Evolutionary conservation across 2,888 invertebrate genomes (phyloP).

Genomic region (Coelopa pilipes): DNA sequence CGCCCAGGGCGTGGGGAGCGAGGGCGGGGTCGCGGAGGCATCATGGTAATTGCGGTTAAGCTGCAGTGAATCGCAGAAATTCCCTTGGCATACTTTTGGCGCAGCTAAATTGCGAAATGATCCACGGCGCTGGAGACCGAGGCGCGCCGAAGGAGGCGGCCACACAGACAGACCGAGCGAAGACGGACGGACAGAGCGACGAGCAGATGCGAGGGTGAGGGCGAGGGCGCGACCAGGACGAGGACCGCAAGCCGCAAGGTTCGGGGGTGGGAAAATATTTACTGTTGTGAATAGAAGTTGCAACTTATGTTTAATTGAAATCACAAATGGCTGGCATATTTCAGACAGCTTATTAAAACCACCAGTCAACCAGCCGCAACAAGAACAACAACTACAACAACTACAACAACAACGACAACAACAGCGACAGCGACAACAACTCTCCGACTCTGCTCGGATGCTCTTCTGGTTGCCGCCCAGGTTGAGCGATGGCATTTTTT

Average conservation of each 20-base stretch:
- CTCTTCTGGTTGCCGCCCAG: not conserved
- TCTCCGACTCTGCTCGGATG: not conserved
- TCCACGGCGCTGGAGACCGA: not conserved
- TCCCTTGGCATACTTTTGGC: not conserved
- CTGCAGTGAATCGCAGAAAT: constrained; percentile 11
- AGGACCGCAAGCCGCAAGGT: no score
- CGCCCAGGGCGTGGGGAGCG: not conserved
- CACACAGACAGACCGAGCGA: no score
- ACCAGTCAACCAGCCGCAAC: no score
- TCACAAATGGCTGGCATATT: constrained; percentile 1
- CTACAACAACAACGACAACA: no score
- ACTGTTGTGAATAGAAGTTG: not conserved
- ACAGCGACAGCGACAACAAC: no score
- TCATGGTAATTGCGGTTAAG: constrained; percentile 24
- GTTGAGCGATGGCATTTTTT: constrained; percentile 1
- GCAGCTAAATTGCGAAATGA: not conserved
- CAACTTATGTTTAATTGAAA: constrained; percentile 1
- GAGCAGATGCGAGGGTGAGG: no score
- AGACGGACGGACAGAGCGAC: no score
- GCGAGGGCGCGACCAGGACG: no score
- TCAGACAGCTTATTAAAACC: not conserved
- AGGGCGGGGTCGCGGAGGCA: not conserved
- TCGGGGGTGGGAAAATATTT: not conserved
- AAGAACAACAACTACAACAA: no score
- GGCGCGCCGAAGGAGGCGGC: no score